Evolutionary conservation across 2,888 invertebrate genomes (phyloP), one percentile per base, ranked within the genome.

Genomic region (Catonia carolina): DNA sequence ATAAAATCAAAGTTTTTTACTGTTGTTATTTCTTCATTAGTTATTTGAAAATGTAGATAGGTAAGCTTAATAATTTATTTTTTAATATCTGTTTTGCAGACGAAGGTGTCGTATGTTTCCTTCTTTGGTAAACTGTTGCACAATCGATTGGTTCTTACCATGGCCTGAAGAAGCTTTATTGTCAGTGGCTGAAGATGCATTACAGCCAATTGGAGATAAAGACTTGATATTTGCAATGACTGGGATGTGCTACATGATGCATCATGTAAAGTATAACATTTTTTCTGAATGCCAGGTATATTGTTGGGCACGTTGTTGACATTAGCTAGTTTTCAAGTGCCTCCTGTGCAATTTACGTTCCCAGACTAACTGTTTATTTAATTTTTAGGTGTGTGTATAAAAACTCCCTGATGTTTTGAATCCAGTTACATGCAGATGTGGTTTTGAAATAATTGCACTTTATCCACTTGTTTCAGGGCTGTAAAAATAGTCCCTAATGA

Each of bases 21-120:
- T 17, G 2, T 35, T 18, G 72, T n/a, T 73, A 73, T 67, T 73
- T 72, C 5, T 33, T n/a, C n/a, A n/a, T n/a, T n/a, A n/a, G n/a
- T n/a, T n/a, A n/a, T n/a, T n/a, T n/a, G n/a, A n/a, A n/a, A n/a
- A n/a, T n/a, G n/a, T n/a, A n/a, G n/a, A n/a, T n/a, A n/a, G n/a
- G n/a, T n/a, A n/a, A n/a, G n/a, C n/a, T n/a, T n/a, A n/a, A n/a
- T n/a, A n/a, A n/a, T 27, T 27, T 27, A 6, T 27, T 27, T 27
- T 27, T 27, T 27, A 6, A 6, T 41, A 42, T 6, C 20, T 27
- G 71, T 74, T 68, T 71, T 67, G 20, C 70, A 84, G 90, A 60
- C 83, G 89, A 37, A 80, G 94, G 6, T 89, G 94, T 66, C 83
- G 94, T 41, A 93, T 94, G 89, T 96, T 94, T 71, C 96, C 95